Percentiles rank a stretch among this genome's conserved stretches.
Conservation (phyloP, 2,888 invertebrate genomes). For the Brenthis daphne region DNA sequence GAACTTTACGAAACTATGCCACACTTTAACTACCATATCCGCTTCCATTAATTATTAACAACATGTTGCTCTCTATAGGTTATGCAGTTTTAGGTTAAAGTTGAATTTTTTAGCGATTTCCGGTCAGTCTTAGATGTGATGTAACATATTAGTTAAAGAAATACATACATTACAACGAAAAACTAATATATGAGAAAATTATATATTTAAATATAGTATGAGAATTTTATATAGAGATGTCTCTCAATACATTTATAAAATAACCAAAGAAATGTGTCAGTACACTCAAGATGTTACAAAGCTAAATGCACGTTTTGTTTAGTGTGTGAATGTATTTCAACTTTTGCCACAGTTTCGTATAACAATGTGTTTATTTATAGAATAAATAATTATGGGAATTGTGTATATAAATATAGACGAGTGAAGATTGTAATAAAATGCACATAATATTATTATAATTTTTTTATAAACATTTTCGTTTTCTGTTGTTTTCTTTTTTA, state of each 20-base stretch:
- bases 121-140: background rate
- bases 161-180: background rate
- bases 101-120: constrained; percentile 6
- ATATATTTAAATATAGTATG: background rate
- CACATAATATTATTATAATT: no score
- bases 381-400: no score
- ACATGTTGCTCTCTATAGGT: background rate
- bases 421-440: no score
- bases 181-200: background rate
- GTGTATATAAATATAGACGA: no score
- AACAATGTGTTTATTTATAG: no score
- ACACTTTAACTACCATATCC: constrained; percentile 2
- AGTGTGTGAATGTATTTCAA: no score
- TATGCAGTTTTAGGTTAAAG: constrained; percentile 23
- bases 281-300: no score
- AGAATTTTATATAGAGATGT: constrained; percentile 1
- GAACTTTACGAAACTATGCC: constrained; percentile 1
- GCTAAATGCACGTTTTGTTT: no score
- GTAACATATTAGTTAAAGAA: constrained; percentile 2
- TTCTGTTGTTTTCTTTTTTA: no score
- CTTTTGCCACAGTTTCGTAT: no score
- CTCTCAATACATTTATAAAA: background rate
- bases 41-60: constrained; percentile 13
- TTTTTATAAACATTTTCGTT: no score
- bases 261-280: no score